Percentiles rank a stretch among this genome's conserved stretches.
phyloP scores from a whole-genome alignment of 2,113 vertebrate species.

The Butorides virescens region DNA sequence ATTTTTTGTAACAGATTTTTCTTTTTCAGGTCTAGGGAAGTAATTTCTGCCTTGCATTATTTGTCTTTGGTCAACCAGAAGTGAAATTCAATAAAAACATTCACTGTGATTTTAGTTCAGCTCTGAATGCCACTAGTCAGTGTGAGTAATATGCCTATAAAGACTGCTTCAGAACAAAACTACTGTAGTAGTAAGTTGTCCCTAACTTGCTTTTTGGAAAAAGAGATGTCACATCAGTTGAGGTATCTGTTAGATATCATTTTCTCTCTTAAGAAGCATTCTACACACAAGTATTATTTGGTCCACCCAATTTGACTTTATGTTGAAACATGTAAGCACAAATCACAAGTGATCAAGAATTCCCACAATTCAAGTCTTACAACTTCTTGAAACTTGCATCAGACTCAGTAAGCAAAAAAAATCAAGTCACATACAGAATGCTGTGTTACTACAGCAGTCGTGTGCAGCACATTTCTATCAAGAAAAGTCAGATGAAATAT shows the following conservation, averaged over 20 bases:
- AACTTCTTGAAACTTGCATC: not conserved
- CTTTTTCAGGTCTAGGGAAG: not conserved
- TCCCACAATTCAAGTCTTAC: not conserved
- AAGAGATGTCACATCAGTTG: not conserved
- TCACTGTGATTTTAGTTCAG: not conserved
- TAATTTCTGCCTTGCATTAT: not conserved
- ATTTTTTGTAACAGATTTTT: not conserved
- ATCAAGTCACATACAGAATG: not conserved
- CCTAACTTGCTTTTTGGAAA: not conserved
- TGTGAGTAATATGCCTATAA: not conserved
- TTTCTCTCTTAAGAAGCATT: not conserved
- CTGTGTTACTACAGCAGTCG: not conserved
- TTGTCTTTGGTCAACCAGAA: not conserved
- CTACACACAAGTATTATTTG: not conserved
- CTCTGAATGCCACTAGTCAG: not conserved
- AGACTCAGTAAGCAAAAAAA: not conserved
- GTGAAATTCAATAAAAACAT: not conserved
- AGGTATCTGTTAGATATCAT: not conserved
- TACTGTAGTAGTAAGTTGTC: not conserved
- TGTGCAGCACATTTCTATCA: rapidly evolving
- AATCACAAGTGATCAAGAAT: not conserved
- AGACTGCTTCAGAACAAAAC: not conserved
- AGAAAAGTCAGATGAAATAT: not conserved
- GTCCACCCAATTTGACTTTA: not conserved
- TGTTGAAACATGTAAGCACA: not conserved